These are phyloP conservation scores for Zelostemma sp. DNA, from an alignment of 1,140 invertebrate species.

Conservation along the genomic window DNA sequence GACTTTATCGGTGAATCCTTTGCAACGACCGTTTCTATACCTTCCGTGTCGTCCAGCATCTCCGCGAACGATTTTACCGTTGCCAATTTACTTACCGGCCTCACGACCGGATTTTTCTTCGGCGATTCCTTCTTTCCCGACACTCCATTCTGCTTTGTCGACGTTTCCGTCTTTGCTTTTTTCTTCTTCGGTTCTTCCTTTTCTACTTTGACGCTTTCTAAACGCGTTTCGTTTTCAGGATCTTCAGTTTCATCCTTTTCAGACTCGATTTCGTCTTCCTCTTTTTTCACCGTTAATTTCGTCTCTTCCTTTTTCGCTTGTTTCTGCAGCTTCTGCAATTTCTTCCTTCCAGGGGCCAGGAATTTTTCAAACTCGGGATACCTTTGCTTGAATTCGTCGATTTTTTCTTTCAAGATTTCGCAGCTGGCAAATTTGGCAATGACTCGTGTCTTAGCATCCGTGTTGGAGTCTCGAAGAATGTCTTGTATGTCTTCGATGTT, in stretches of 20 bases:
- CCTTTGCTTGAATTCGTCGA: conserved; percentile 56
- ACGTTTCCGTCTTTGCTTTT: background rate
- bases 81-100: conserved; percentile 46
- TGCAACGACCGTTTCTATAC: conserved; percentile 10
- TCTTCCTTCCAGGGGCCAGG: conserved; percentile 40
- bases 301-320: conserved; percentile 8
- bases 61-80: conserved; percentile 55
- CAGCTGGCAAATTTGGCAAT: conserved; percentile 50
- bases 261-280: conserved; percentile 2
- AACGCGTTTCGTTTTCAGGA: no score
- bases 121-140: conserved; percentile 6
- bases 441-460: conserved; percentile 34
- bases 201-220: no score
- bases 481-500: conserved; percentile 38
- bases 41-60: conserved; percentile 37
- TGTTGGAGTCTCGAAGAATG: conserved; percentile 44
- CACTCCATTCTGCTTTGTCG: conserved; percentile 5
- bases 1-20: background rate
- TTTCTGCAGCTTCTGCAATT: conserved; percentile 23
- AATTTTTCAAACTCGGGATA: conserved; percentile 55
- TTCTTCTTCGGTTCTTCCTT: conserved; percentile 3
- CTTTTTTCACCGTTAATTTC: background rate
- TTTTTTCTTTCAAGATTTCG: conserved; percentile 43
- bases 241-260: no score
- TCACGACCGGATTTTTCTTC: conserved; percentile 9